A percentile compares a stretch with the other conserved stretches of the same genome.
These are phyloP conservation scores for Rallus crepitans DNA, from an alignment of 2,797 vertebrate species.

Conservation along the genomic window DNA sequence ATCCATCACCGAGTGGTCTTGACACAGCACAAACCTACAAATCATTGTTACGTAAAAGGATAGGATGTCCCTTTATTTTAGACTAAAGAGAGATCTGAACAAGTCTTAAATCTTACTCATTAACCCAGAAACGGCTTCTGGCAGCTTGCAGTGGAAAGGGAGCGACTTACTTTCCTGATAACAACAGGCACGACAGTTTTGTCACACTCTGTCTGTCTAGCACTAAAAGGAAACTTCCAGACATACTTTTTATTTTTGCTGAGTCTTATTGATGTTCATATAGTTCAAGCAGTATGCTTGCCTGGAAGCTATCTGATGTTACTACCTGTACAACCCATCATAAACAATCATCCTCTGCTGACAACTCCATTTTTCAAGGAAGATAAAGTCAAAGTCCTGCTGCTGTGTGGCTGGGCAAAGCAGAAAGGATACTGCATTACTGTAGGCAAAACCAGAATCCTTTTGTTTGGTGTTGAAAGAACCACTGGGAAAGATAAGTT, in stretches of 20 bases:
- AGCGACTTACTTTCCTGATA: background rate
- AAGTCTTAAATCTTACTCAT: background rate
- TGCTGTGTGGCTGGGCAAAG: background rate
- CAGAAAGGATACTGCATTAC: background rate
- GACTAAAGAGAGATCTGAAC: background rate
- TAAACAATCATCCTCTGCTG: conserved; percentile 56
- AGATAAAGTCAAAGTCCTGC: conserved; percentile 39
- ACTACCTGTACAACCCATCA: conserved; percentile 50
- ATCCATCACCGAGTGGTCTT: background rate
- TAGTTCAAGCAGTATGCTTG: conserved; percentile 23
- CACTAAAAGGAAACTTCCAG: conserved; percentile 42
- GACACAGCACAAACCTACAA: background rate
- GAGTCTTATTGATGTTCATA: conserved; percentile 36
- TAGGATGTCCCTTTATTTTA: background rate
- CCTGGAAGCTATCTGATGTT: conserved; percentile 59
- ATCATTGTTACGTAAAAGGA: background rate
- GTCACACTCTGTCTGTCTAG: background rate
- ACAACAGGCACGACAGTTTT: background rate
- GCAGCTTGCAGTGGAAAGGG: background rate
- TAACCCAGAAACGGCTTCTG: conserved; percentile 2
- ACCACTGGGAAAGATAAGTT: background rate
- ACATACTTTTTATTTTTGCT: conserved; percentile 31
- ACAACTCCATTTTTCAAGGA: conserved; percentile 42
- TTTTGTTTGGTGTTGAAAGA: conserved; percentile 15
- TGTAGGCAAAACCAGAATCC: conserved; percentile 21